Conservation (phyloP, 2,888 invertebrate species). For the Mimumesa dahlbomi region DNA sequence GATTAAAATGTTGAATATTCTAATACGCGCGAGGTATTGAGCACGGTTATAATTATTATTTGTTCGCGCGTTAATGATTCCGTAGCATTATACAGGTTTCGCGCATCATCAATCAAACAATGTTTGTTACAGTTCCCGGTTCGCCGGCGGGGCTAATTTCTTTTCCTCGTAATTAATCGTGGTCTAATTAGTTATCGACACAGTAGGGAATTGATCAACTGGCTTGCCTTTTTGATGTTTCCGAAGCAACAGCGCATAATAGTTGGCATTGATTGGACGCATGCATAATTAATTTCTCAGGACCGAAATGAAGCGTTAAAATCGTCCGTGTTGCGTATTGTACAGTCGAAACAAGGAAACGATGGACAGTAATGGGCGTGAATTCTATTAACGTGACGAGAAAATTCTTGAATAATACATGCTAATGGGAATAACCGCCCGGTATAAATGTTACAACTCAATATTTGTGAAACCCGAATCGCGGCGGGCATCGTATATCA, state of each 20-base stretch:
- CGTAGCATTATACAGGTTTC: neutral
- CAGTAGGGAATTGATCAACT: conserved; percentile 21
- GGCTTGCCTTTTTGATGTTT: conserved; percentile 20
- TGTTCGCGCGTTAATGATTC: no score
- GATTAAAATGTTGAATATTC: no score
- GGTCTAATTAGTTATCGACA: conserved; percentile 17
- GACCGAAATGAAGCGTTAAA: conserved; percentile 19
- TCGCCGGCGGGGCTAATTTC: no score
- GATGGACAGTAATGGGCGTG: neutral
- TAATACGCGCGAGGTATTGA: no score
- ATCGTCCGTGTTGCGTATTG: conserved; percentile 7
- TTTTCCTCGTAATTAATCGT: neutral
- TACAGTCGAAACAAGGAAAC: neutral
- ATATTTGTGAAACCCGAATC: no score
- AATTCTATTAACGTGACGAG: neutral
- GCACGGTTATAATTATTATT: no score
- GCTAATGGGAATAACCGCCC: neutral
- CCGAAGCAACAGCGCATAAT: conserved; percentile 13
- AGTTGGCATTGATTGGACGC: conserved; percentile 33
- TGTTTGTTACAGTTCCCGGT: neutral
- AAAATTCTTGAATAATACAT: neutral
- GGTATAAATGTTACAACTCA: neutral
- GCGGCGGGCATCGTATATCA: no score
- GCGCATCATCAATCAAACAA: neutral
- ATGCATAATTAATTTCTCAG: conserved; percentile 47